Percentiles rank a stretch among this genome's conserved stretches.
Conservation (phyloP, 2,888 invertebrate species). For the Lypha dubia region DNA sequence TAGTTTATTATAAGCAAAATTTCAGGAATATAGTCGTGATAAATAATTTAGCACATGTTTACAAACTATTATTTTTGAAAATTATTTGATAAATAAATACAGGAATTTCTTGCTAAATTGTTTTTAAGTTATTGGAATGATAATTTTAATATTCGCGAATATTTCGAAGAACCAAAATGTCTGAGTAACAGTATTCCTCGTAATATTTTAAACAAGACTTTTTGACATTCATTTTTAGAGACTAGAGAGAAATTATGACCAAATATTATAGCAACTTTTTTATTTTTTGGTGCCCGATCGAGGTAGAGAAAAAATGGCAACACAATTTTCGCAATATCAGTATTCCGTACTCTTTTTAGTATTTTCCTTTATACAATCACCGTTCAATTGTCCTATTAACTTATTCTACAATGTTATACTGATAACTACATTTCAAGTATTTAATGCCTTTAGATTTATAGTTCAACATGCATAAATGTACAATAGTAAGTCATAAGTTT, state of each 20-base stretch:
- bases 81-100: neutral
- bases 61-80: neutral
- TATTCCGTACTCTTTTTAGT: too few species aligned
- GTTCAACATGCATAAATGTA: constrained; percentile 16
- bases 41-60: constrained; percentile 22
- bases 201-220: too few species aligned
- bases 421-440: neutral
- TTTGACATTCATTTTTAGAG: too few species aligned
- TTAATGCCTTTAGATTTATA: constrained; percentile 27
- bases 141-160: neutral
- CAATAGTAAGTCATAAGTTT: constrained; percentile 62
- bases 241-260: too few species aligned
- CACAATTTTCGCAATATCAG: too few species aligned
- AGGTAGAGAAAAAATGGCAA: too few species aligned
- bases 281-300: too few species aligned
- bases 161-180: neutral
- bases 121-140: neutral
- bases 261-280: too few species aligned
- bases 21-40: constrained; percentile 19
- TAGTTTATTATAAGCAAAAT: constrained; percentile 33
- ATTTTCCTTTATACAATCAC: too few species aligned
- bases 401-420: neutral
- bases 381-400: neutral
- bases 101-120: neutral
- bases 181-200: too few species aligned